A percentile compares a stretch with the other conserved stretches of the same genome.
Evolutionary conservation across 2,113 vertebrate species (phyloP).

Genomic region (Engraulis encrasicolus): DNA sequence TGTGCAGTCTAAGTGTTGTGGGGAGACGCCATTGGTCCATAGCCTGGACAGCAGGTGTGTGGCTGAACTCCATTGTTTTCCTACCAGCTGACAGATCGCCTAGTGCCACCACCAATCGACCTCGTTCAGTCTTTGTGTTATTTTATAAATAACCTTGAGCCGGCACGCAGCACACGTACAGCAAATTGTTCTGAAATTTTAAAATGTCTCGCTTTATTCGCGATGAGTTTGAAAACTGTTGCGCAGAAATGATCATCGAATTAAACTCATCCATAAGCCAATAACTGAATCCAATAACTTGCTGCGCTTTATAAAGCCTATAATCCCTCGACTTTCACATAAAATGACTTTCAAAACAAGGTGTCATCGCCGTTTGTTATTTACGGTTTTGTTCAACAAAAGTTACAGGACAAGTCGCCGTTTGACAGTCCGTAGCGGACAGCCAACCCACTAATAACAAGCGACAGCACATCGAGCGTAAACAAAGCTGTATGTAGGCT

Average conservation of each 20-base stretch:
- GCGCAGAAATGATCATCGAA: neutral
- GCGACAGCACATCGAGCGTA: neutral
- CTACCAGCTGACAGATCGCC: neutral
- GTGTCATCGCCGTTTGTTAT: neutral
- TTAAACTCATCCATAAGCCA: neutral
- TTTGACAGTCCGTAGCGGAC: neutral
- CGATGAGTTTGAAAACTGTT: neutral
- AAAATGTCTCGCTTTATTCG: neutral
- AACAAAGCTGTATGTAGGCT: constrained; percentile 28
- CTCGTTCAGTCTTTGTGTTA: neutral
- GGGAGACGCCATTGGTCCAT: neutral
- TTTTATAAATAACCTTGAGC: neutral
- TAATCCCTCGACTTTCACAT: neutral
- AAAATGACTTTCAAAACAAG: neutral
- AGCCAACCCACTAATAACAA: neutral
- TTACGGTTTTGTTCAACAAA: neutral
- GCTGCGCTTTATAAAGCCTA: neutral
- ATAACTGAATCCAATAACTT: neutral
- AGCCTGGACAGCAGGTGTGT: neutral
- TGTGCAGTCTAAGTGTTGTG: neutral
- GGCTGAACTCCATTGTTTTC: neutral
- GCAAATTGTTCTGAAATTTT: neutral
- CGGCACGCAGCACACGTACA: neutral
- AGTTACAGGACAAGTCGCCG: neutral
- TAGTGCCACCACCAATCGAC: constrained; percentile 19